Base-by-base conservation (phyloP, 1,140 invertebrate species). In the Hestina assimilis region DNA sequence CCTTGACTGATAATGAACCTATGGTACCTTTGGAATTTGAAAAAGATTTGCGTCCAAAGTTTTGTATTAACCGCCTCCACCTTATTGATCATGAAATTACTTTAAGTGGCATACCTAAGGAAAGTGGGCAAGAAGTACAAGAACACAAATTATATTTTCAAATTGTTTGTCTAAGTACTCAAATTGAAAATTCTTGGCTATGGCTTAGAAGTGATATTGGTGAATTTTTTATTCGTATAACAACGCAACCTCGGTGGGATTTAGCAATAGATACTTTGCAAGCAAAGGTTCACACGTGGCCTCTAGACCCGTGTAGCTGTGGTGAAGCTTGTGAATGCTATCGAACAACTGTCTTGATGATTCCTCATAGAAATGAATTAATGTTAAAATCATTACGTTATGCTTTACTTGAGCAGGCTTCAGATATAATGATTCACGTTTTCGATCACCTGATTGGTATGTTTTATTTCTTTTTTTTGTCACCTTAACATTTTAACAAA, bases 241-340 rank as follows among this genome's bases (percentile, higher is more conserved):
- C 78, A 9, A 72, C 79, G 7, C 79, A 86, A 23, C 70, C 83
- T 23, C 69, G 83, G 9, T 83, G 79, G 72, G 81, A 86, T 56
- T 48, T 82, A 45, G 63, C 80, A 24, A 69, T 85, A 58, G 82
- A 84, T 48, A 83, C 74, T 8, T 53, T 87, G 17, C 75, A 75
- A 61, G 63, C 63, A 12, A 78, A 66, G 43, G 63, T 87, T 0
- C 50, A 67, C 3, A 63, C 46, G 0, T 85, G 81, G 81, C 84
- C 81, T 1, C 46, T 80, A 40, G 76, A 80, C 23, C 81, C 82
- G 8, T 87, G 84, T 47, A 79, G 71, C 45, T 86, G 83, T 41
- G 83, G 82, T 4, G 81, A 84, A 42, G 53, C 66, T 2, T 87
- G 83, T 58, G 79, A 83, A 59, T 87, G 83, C 31, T 83, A 82